Evolutionary conservation across 2,888 invertebrate genomes (phyloP).

Genomic region (Dendrolimus houi): DNA sequence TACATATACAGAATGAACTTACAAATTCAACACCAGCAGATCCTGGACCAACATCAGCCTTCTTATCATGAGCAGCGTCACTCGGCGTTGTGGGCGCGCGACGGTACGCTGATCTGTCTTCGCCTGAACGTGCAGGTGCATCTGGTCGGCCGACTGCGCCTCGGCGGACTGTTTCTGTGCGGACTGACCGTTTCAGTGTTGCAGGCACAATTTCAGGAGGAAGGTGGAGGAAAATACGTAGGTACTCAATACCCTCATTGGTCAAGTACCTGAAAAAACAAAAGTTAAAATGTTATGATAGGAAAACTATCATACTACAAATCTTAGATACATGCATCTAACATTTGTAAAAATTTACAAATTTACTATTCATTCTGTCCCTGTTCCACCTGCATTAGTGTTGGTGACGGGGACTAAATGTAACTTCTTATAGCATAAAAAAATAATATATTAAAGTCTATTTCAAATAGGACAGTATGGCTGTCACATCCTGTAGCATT

Average conservation of each 20-base stretch:
- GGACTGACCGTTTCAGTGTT: slow-evolving; percentile 93
- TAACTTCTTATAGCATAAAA: no score
- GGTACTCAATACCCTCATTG: slow-evolving; percentile 98
- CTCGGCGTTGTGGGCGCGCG: slow-evolving; percentile 80
- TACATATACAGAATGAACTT: slow-evolving; percentile 30
- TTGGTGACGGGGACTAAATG: no score
- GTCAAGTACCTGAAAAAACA: slow-evolving; percentile 86
- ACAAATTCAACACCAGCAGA: slow-evolving; percentile 93
- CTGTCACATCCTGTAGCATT: no score
- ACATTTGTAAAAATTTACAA: no score
- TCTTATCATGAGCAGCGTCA: slow-evolving; percentile 88
- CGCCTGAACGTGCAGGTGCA: slow-evolving; percentile 84
- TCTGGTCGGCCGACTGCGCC: slow-evolving; percentile 82
- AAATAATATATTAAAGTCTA: no score
- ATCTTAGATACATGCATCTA: no score
- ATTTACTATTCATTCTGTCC: no score
- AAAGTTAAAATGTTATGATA: background rate
- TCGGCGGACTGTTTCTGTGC: slow-evolving; percentile 90
- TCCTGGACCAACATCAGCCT: slow-evolving; percentile 97
- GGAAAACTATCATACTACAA: no score
- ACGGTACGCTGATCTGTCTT: slow-evolving; percentile 90
- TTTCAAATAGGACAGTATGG: no score
- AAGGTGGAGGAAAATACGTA: slow-evolving; percentile 95
- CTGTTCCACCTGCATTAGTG: no score
- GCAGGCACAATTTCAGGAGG: slow-evolving; percentile 99